phyloP scores from a whole-genome alignment of 2,113 vertebrate genomes.

The Chaetodon auriga region DNA sequence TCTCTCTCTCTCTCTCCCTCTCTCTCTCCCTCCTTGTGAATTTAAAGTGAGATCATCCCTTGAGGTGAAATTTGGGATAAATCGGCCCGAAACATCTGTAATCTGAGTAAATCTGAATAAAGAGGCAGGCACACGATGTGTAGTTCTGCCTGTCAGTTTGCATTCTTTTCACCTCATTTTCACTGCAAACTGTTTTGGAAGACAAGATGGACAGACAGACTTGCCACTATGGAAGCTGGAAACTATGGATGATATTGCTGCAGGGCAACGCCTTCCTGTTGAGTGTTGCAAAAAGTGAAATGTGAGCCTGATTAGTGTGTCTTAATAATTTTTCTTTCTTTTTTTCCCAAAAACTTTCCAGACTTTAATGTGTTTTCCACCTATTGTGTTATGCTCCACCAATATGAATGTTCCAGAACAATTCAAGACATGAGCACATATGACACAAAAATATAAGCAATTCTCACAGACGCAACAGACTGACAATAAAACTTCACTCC shows the following conservation, averaged over 20 bases:
- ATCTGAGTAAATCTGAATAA: neutral
- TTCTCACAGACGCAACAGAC: neutral
- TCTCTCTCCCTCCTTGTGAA: neutral
- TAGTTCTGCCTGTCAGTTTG: neutral
- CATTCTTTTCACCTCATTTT: neutral
- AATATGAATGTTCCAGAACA: neutral
- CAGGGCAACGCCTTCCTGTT: neutral
- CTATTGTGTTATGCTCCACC: neutral
- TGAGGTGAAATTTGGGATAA: slow-evolving; percentile 8
- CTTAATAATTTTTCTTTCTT: neutral
- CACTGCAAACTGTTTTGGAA: neutral
- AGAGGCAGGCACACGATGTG: neutral
- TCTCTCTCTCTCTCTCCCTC: neutral
- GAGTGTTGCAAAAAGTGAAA: neutral
- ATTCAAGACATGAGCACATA: neutral
- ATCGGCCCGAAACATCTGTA: slow-evolving; percentile 20
- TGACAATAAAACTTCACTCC: neutral
- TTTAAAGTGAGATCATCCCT: slow-evolving; percentile 23
- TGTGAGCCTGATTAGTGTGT: neutral
- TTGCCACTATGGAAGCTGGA: neutral
- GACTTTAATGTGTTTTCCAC: neutral
- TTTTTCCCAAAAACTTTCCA: neutral
- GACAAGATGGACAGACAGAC: neutral
- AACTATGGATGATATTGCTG: neutral
- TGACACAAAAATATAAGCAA: neutral